A percentile compares a stretch with the other conserved stretches of the same genome.
These are phyloP conservation scores for Manis javanica DNA, from an alignment of 2,797 vertebrate species.

Conservation along the genomic window DNA sequence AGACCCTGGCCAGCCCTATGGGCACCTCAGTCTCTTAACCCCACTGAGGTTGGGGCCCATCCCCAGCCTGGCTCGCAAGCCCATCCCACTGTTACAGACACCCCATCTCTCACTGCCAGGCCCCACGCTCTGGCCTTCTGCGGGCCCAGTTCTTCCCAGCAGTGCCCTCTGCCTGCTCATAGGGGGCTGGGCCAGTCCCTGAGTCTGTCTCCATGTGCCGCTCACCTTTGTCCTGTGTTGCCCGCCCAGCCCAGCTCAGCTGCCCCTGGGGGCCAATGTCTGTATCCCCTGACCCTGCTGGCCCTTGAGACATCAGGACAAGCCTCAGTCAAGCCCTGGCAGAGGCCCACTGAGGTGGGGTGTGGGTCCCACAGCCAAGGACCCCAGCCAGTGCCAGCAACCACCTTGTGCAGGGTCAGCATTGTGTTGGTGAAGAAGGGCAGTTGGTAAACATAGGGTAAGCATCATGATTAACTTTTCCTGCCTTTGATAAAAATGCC, in stretches of 20 bases:
- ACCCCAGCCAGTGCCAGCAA: not conserved
- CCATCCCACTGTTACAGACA: too few relatives aligned
- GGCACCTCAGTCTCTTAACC: not conserved
- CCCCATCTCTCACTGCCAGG: not conserved
- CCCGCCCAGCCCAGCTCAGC: rapidly evolving
- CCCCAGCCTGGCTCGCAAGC: not conserved
- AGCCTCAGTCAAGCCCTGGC: not conserved
- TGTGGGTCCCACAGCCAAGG: not conserved
- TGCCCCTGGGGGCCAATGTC: not conserved
- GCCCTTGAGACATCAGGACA: not conserved
- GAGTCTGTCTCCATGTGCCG: not conserved
- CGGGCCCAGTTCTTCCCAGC: not conserved
- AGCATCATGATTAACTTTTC: too few relatives aligned
- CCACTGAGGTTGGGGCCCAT: not conserved
- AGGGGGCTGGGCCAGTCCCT: not conserved
- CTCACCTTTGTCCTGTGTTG: not conserved
- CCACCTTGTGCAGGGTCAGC: not conserved
- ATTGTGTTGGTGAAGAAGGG: too few relatives aligned
- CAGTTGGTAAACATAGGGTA: too few relatives aligned
- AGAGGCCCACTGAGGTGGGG: not conserved
- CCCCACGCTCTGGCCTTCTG: not conserved
- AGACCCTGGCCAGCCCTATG: not conserved
- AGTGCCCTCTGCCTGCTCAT: not conserved
- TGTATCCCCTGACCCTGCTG: not conserved
- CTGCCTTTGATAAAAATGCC: too few relatives aligned